Percentiles rank a stretch among this genome's conserved stretches.
Evolutionary conservation across 2,888 invertebrate genomes (phyloP).

Genomic region (Lycophotia porphyrea): DNA sequence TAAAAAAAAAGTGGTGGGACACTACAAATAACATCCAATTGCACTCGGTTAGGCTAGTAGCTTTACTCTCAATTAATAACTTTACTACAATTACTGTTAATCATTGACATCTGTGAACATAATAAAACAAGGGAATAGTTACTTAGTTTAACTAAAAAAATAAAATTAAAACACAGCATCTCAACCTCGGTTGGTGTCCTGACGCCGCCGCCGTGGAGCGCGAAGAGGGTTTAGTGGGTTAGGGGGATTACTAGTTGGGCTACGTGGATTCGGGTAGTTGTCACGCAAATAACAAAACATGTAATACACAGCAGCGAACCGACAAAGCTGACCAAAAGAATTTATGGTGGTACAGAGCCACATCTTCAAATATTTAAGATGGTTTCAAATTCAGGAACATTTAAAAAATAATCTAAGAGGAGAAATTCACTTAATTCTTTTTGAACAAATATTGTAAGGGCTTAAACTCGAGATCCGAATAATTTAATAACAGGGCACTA

Average conservation of each 20-base stretch:
- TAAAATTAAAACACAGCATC: neutral
- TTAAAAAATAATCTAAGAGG: neutral
- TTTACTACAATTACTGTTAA: neutral
- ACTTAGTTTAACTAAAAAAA: conserved; percentile 25
- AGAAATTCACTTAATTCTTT: neutral
- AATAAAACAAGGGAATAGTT: neutral
- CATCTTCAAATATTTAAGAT: conserved; percentile 3
- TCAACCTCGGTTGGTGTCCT: neutral
- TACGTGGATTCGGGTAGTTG: too few species aligned
- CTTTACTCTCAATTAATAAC: neutral
- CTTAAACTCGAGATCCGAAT: neutral
- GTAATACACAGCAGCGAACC: conserved; percentile 3
- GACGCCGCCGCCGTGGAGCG: neutral
- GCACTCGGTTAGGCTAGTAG: neutral
- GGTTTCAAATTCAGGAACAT: neutral
- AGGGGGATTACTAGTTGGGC: neutral
- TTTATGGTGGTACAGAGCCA: neutral
- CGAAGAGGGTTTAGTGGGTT: neutral
- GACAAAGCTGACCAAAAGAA: neutral
- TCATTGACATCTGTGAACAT: neutral
- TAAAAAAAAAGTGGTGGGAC: neutral
- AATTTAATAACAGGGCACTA: neutral
- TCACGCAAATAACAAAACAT: too few species aligned
- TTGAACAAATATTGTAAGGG: neutral
- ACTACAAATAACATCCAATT: neutral